phyloP scores from a whole-genome alignment of 2,888 invertebrate genomes.

The Phlogophora meticulosa region DNA sequence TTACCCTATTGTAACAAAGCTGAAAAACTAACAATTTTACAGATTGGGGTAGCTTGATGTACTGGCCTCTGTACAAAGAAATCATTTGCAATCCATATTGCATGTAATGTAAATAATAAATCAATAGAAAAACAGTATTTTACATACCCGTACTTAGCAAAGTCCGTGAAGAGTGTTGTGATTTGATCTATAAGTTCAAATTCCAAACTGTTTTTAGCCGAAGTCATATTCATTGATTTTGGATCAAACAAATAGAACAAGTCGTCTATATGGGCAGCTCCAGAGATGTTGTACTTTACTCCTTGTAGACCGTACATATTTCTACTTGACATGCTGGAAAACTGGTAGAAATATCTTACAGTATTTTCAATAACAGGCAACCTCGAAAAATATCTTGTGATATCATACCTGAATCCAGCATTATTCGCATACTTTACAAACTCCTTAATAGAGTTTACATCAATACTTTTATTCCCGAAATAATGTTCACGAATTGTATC shows the following conservation, averaged over 20 bases:
- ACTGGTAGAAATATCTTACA: slow-evolving; percentile 19
- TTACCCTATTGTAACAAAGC: no score
- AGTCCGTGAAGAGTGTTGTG: slow-evolving; percentile 34
- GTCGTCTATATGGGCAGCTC: slow-evolving; percentile 30
- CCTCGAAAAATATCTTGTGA: slow-evolving; percentile 7
- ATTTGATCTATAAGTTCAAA: slow-evolving; percentile 32
- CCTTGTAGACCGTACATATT: slow-evolving; percentile 26
- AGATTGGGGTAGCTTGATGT: no score
- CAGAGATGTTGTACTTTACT: slow-evolving; percentile 16
- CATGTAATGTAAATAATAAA: neutral
- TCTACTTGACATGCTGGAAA: slow-evolving; percentile 26
- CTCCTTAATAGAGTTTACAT: neutral
- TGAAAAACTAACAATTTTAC: no score
- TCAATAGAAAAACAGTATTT: neutral
- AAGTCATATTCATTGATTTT: slow-evolving; percentile 12
- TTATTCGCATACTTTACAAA: slow-evolving; percentile 14
- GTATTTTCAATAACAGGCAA: slow-evolving; percentile 20
- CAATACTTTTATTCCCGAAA: slow-evolving; percentile 34
- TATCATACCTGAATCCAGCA: slow-evolving; percentile 11
- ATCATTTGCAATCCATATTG: neutral
- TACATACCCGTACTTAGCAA: slow-evolving; percentile 35
- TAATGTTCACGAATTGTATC: slow-evolving; percentile 31
- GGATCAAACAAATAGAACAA: slow-evolving; percentile 26
- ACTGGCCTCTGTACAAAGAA: no score
- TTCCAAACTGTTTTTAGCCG: slow-evolving; percentile 11